Base-by-base conservation (phyloP, 2,113 vertebrate genomes). In the Dendropsophus ebraccatus region DNA sequence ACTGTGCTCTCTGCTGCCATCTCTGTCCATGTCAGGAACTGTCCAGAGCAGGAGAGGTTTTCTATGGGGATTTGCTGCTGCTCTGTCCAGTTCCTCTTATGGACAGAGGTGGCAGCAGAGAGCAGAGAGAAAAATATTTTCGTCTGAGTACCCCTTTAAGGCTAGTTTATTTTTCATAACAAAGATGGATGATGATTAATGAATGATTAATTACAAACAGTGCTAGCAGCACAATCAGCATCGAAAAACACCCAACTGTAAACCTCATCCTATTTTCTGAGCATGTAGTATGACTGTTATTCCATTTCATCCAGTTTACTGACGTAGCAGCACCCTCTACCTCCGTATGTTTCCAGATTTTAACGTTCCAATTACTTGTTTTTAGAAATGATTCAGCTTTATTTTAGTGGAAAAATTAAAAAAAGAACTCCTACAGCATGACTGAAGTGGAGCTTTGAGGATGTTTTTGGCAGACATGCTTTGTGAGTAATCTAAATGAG, bases 321-420 rank as follows among this genome's bases (percentile, higher is more conserved):
- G 85, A 87, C 76, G 85, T 87, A 81, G 77, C 85, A 87, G 67
- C 77, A 73, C 69, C 52, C 19, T 73, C 85, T 87, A 70, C 52
- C 67, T 81, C 85, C 67, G 21, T 81, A 81, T 74, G 67, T 62
- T 81, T 87, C 84, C 85, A 87, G 85, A 87, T 49, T 81, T 81
- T 81, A 37, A 52, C 62, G 16, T 74, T 74, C 60, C 85, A 74
- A 32, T 81, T 37, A 81, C 78, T 87, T 87, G 77, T 87, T 87
- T 84, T 87, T 81, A 87, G 85, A 81, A 81, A 81, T 87, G 85
- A 87, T 74, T 87, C 85, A 87, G 85, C 77, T 87, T 87, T 87
- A 87, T 87, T 87, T 81, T 74, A 87, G 52, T 45, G 52, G 85
- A 81, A 87, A 65, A 81, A 62, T 62, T 56, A 30, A 74, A 56